Evolutionary conservation across 1,140 invertebrate genomes (phyloP), one percentile per base, ranked within the genome.

Genomic region (Venturia canescens): DNA sequence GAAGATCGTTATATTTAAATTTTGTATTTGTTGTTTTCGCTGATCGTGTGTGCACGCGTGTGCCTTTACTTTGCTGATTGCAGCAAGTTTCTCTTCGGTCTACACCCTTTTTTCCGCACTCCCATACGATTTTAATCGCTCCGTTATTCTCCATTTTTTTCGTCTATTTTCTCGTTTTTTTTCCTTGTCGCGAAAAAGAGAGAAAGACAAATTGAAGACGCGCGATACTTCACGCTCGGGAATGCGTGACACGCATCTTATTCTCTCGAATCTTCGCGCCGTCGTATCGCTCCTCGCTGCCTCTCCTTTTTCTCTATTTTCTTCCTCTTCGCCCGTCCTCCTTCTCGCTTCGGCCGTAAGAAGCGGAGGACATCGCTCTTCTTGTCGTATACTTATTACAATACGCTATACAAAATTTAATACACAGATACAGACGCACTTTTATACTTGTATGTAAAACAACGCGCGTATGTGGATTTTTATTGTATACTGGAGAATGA

Each of bases 321-420:
- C 38, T 53, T 29, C 57, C 2, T 53, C 21, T 72, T 11, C 27
- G 15, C 27, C n/a, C 21, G 31, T 57, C 13, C 16, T 76, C 63
- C 29, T 66, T 70, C 26, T 70, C 44, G 44, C 66, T 21, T 44
- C 57, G 57, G 23, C 75, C 63, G 60, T 77, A 60, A 76, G 72
- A 76, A 76, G 71, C 26, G 13, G 75, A 76, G 74, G 74, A 53
- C 74, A 53, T 76, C 74, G 74, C 74, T 76, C 74, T 76, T 63
- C 74, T 31, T 27, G 74, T 76, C 74, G 53, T 76, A 63, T 63
- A 76, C 53, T 76, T 63, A 76, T 60, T 76, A 76, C 74, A 76
- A 76, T 76, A 76, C 16, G 15, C 53, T 29, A 57, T 29, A 57
- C 27, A 74, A 13, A 50, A 50, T 48, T 21, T 48, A 26, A 48